These are phyloP conservation scores for Chaitophorus viminalis DNA, from an alignment of 2,888 invertebrate genomes.

Conservation along the genomic window DNA sequence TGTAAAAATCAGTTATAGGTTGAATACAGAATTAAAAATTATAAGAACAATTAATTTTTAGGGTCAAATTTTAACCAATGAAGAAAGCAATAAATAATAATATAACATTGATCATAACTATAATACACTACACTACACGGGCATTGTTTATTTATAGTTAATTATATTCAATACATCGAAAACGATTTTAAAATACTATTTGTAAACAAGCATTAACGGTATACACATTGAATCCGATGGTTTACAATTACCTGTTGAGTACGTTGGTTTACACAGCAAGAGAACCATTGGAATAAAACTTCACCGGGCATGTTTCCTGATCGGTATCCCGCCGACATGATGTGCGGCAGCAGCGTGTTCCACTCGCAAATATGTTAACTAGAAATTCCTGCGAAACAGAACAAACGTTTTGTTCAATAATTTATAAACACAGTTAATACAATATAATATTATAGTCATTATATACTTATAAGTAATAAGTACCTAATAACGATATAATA, in stretches of 20 bases:
- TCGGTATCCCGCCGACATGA: conserved; percentile 64
- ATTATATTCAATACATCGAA: neutral
- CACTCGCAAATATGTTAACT: neutral
- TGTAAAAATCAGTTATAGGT: neutral
- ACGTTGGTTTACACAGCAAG: conserved; percentile 86
- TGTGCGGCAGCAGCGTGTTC: neutral
- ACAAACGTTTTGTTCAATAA: neutral
- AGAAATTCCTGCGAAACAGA: neutral
- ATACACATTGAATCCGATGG: neutral
- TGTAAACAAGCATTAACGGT: neutral
- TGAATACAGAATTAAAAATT: neutral
- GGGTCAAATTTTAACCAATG: neutral
- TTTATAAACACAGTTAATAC: too few relatives aligned
- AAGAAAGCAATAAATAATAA: too few relatives aligned
- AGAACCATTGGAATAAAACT: conserved; percentile 92
- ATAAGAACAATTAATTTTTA: neutral
- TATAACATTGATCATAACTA: too few relatives aligned
- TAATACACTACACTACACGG: neutral
- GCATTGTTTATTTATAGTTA: neutral
- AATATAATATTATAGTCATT: too few relatives aligned
- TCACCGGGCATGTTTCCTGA: conserved; percentile 68
- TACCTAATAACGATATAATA: too few relatives aligned
- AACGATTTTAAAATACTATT: neutral
- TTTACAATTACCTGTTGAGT: conserved; percentile 69
- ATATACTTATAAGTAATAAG: too few relatives aligned